These are phyloP conservation scores for Blennius ocellaris DNA, from an alignment of 2,113 vertebrate genomes.

Conservation along the genomic window DNA sequence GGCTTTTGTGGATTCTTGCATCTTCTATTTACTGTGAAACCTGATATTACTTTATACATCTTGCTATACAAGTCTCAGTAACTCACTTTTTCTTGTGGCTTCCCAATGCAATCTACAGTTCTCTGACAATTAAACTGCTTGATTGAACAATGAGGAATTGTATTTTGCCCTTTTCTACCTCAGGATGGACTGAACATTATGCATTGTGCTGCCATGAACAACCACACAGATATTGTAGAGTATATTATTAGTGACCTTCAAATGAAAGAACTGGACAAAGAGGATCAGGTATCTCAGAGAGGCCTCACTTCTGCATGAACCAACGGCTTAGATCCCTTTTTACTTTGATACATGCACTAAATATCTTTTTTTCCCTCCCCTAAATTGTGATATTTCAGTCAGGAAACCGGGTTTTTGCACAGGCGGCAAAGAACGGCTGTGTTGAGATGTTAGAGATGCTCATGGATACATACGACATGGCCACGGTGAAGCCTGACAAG, in stretches of 20 bases:
- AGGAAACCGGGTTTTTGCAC: constrained; percentile 86
- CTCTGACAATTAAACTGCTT: too few relatives aligned
- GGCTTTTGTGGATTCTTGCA: not conserved
- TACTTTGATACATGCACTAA: not conserved
- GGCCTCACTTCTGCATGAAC: not conserved
- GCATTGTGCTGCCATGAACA: constrained; percentile 91
- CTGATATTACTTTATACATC: not conserved
- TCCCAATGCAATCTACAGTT: not conserved
- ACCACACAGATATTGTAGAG: constrained; percentile 85
- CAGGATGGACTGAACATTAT: constrained; percentile 90
- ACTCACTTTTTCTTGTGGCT: not conserved
- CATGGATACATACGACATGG: constrained; percentile 83
- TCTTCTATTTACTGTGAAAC: not conserved
- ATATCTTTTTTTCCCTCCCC: not conserved
- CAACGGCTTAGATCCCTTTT: not conserved
- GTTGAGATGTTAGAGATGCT: constrained; percentile 85
- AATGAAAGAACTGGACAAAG: constrained; percentile 88
- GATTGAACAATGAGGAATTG: too few relatives aligned
- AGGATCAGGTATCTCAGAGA: constrained; percentile 79
- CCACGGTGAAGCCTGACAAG: constrained; percentile 88
- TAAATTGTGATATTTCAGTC: constrained; percentile 73
- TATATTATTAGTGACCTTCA: constrained; percentile 91
- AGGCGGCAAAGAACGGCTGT: constrained; percentile 88
- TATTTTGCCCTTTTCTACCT: constrained; percentile 20
- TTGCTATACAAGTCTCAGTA: not conserved